Conservation (phyloP, 2,113 vertebrate species). For the Garra rufa region DNA sequence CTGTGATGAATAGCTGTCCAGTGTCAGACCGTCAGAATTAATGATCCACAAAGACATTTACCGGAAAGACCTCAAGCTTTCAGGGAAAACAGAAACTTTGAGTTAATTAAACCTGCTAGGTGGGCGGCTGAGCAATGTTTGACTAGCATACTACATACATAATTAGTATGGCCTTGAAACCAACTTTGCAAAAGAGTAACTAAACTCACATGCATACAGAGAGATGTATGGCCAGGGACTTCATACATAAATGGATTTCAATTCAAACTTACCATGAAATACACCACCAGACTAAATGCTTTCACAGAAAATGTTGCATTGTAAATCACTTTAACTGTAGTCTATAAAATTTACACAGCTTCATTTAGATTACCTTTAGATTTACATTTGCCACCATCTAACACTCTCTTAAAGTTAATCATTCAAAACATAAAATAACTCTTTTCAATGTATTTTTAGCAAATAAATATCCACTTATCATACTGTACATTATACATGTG, state of each 20-base stretch:
- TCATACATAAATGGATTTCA: not conserved
- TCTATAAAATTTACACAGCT: not conserved
- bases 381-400: not conserved
- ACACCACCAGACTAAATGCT: not conserved
- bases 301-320: not conserved
- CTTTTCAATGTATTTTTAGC: too few relatives aligned
- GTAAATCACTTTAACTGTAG: not conserved
- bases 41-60: constrained; percentile 53
- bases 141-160: constrained; percentile 36
- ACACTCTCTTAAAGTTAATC: too few relatives aligned
- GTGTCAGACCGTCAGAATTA: constrained; percentile 38
- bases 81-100: constrained; percentile 43
- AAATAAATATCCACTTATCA: too few relatives aligned
- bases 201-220: not conserved
- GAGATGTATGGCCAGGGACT: not conserved
- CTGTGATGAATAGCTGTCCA: constrained; percentile 43
- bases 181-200: not conserved
- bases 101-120: constrained; percentile 55
- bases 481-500: too few relatives aligned
- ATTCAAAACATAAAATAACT: too few relatives aligned
- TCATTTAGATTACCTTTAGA: not conserved
- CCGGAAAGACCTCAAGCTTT: constrained; percentile 25
- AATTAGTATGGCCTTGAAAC: not conserved
- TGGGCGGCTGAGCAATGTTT: constrained; percentile 44
- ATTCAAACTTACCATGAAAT: not conserved